Evolutionary conservation across 2,888 invertebrate species (phyloP).

Genomic region (Clunio marinus): DNA sequence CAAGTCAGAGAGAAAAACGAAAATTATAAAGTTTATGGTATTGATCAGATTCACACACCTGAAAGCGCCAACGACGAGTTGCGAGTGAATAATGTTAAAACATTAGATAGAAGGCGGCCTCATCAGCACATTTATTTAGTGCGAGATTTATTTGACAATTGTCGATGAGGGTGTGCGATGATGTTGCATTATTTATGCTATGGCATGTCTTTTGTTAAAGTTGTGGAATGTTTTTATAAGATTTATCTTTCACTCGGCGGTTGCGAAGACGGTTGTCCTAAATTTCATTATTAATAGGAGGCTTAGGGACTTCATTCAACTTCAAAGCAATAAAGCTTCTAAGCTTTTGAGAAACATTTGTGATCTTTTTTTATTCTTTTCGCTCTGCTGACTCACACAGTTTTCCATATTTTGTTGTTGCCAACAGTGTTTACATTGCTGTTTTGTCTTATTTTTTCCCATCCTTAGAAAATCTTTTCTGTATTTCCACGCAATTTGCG

Average conservation of each 20-base stretch:
- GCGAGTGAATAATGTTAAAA: not conserved
- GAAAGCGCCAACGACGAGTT: not conserved
- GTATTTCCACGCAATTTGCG: too few species aligned
- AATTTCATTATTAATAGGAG: too few species aligned
- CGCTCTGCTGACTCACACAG: too few species aligned
- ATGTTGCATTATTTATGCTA: conserved; percentile 34
- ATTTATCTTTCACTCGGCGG: not conserved
- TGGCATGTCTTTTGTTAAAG: not conserved
- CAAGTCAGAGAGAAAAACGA: not conserved
- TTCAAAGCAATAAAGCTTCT: too few species aligned
- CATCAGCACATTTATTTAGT: conserved; percentile 6
- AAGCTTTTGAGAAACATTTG: too few species aligned
- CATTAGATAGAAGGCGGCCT: not conserved
- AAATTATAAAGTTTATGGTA: conserved; percentile 4
- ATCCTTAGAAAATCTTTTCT: too few species aligned
- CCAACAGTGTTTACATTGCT: too few species aligned
- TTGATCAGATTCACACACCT: not conserved
- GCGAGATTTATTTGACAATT: conserved; percentile 32
- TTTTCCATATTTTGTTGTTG: too few species aligned
- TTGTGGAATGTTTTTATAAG: not conserved
- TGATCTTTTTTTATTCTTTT: too few species aligned
- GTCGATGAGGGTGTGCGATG: conserved; percentile 28
- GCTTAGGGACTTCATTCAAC: too few species aligned
- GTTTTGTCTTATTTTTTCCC: too few species aligned
- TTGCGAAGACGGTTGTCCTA: too few species aligned